Conservation (phyloP, 2,113 vertebrate genomes). For the Sebastes schlegelii region DNA sequence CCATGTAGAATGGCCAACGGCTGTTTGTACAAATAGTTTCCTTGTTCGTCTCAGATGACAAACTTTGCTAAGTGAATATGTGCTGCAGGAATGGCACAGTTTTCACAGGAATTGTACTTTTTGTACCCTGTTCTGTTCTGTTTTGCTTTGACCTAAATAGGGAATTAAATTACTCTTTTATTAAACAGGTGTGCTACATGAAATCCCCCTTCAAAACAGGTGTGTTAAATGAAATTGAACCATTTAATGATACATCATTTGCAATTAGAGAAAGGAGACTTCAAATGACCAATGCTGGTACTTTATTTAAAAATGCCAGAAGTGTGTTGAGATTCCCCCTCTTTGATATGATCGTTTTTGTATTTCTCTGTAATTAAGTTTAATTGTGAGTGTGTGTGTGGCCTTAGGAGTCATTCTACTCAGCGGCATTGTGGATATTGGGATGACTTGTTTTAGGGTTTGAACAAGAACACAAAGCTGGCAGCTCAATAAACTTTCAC, state of each 20-base stretch:
- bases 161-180: conserved; percentile 5
- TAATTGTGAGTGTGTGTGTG: conserved; percentile 19
- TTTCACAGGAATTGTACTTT: neutral
- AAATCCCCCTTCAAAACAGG: neutral
- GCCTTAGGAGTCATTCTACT: conserved; percentile 2
- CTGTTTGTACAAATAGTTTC: conserved; percentile 14
- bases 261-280: neutral
- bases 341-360: neutral
- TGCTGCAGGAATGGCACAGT: neutral
- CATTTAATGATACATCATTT: neutral
- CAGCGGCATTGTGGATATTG: neutral
- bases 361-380: conserved; percentile 8
- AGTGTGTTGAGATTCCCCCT: conserved; percentile 19
- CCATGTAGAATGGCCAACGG: neutral
- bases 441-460: conserved; percentile 27
- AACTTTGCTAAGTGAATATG: neutral
- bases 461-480: conserved; percentile 21
- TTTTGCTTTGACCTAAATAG: neutral
- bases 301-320: neutral
- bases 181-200: conserved; percentile 2
- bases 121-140: neutral
- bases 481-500: conserved; percentile 16
- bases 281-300: neutral
- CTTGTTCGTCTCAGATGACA: neutral
- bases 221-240: neutral